Base-by-base conservation (phyloP, 2,888 invertebrate species). In the Epistrophe grossulariae region DNA sequence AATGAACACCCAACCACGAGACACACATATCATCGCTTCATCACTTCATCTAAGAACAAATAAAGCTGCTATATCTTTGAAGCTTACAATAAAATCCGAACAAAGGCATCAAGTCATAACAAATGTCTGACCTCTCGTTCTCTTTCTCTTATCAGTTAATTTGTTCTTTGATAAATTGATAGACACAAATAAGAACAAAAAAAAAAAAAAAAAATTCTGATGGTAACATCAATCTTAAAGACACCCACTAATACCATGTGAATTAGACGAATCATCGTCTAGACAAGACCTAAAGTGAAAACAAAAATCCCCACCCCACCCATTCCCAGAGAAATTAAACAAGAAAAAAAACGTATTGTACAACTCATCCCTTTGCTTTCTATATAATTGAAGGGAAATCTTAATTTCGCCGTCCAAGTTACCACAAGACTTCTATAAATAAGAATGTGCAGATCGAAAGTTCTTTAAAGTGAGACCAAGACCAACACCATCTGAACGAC, bases 351-450 rank as follows among this genome's bases (percentile, higher is more conserved):
- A 57, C 8, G 1, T 40, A 60, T 60, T 38, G 38, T 5, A 19
- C 19, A 35, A 35, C 17, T 31, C 31, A 17, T 50, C 10, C 35
- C 17, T 9, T 52, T 45, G 10, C 15, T 8, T 15, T 38, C 11
- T 7, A n/a, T n/a, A n/a, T n/a, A 52, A 38, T 38, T 38, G 52
- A 19, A 59, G 38, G 45, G 43, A 59, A 71, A 72, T 85, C 82
- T 78, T 85, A 66, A 85, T 85, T 78, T 78, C 60, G 60, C 60
- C 35, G 38, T 50, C 66, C 66, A 74, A 78, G 73, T 4, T 31
- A 2, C 17, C 68, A 57, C 62, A 57, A 35, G 50, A 38, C 35
- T 45, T 45, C 38, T 50, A 48, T 15, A 45, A 66, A 66, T 17
- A 24, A 24, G 3, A 24, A 24, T 48, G 66, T 35, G 4, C 17